Evolutionary conservation across 2,113 vertebrate species (phyloP).

Genomic region (Columba janthina): DNA sequence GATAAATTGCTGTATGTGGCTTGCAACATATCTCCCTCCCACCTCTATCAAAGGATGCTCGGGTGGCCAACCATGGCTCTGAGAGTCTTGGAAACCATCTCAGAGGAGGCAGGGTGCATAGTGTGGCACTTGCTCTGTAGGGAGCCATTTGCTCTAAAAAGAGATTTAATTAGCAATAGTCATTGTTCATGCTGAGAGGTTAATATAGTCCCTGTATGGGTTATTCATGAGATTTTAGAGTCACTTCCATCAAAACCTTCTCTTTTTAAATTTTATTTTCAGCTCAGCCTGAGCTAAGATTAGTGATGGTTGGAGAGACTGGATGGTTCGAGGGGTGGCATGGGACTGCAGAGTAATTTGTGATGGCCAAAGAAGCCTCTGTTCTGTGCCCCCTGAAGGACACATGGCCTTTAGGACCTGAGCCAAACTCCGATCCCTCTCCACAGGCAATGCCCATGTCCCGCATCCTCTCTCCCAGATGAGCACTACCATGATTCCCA

Average conservation of each 20-base stretch:
- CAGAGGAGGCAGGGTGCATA: accelerated
- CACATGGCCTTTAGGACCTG: accelerated
- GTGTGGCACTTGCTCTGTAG: not conserved
- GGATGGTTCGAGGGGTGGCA: not conserved
- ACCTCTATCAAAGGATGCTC: not conserved
- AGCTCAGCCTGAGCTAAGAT: not conserved
- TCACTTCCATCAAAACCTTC: not conserved
- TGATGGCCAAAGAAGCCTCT: not conserved
- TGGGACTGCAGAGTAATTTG: too few relatives aligned
- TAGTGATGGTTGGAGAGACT: not conserved
- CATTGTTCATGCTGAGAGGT: not conserved
- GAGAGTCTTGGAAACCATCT: not conserved
- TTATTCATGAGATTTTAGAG: not conserved
- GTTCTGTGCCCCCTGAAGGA: not conserved
- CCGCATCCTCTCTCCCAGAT: not conserved
- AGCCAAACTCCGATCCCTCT: not conserved
- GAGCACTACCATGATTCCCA: not conserved
- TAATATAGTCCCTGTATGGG: not conserved
- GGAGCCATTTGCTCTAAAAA: not conserved
- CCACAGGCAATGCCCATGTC: accelerated
- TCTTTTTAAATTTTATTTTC: not conserved
- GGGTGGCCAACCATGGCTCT: accelerated
- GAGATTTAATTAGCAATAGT: not conserved
- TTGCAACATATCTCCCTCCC: not conserved
- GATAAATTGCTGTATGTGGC: not conserved